Evolutionary conservation across 2,113 vertebrate genomes (phyloP).

Genomic region (Nycticebus coucang): DNA sequence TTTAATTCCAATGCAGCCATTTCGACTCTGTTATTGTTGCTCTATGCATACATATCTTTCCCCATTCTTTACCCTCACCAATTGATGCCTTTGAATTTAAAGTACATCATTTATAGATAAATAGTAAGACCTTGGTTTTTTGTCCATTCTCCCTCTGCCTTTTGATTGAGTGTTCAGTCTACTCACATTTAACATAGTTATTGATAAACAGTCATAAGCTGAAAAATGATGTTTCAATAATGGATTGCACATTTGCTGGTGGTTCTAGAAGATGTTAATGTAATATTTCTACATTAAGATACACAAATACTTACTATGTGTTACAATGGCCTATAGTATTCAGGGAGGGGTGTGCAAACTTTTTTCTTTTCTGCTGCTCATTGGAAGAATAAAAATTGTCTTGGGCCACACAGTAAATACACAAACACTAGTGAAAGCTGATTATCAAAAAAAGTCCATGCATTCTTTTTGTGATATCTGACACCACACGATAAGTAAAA

Average conservation of each 20-base stretch:
- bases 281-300: background rate
- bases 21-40: background rate
- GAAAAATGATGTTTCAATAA: background rate
- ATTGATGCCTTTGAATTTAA: background rate
- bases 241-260: too few species aligned
- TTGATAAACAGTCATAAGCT: background rate
- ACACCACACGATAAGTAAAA: too few species aligned
- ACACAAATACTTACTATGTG: background rate
- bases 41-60: background rate
- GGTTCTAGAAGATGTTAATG: background rate
- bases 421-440: too few species aligned
- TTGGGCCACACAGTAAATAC: too few species aligned
- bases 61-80: background rate
- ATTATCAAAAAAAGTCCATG: too few species aligned
- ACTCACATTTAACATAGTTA: background rate
- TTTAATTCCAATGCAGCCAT: constrained; percentile 17
- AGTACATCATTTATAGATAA: background rate
- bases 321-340: background rate
- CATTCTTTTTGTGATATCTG: too few species aligned
- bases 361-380: too few species aligned
- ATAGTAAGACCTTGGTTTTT: background rate
- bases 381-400: too few species aligned
- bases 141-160: background rate
- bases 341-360: background rate
- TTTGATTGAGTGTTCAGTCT: background rate